A percentile compares a stretch with the other conserved stretches of the same genome.
These are phyloP conservation scores for Clarias batrachus DNA, from an alignment of 2,113 vertebrate genomes.

Conservation along the genomic window DNA sequence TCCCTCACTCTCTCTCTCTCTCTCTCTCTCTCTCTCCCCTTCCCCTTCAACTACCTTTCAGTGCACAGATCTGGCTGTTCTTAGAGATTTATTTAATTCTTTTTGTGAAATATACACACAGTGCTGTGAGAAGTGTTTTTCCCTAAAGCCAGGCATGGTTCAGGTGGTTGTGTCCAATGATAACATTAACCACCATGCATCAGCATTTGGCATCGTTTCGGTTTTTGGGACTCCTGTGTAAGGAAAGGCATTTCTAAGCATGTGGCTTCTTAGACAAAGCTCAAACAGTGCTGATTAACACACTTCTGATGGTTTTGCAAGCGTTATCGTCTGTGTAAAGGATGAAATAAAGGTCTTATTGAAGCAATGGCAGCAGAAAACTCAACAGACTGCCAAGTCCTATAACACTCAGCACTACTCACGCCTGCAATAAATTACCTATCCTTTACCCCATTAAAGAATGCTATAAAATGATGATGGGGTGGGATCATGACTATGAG, in stretches of 20 bases:
- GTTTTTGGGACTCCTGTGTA: background rate
- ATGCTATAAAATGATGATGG: constrained; percentile 5
- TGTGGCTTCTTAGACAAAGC: background rate
- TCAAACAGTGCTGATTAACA: background rate
- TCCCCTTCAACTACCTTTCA: background rate
- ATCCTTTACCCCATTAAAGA: constrained; percentile 7
- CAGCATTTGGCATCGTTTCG: constrained; percentile 12
- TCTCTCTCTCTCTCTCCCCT: background rate
- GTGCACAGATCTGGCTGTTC: constrained; percentile 5
- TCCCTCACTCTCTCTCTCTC: background rate
- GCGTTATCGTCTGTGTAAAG: background rate
- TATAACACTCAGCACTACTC: background rate
- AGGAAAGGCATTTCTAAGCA: constrained; percentile 23
- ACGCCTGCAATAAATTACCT: constrained; percentile 8
- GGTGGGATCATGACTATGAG: background rate
- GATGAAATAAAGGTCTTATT: background rate
- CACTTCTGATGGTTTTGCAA: constrained; percentile 22
- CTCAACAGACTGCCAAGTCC: constrained; percentile 12
- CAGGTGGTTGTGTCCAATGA: constrained; percentile 29
- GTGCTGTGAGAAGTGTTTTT: background rate
- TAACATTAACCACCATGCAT: constrained; percentile 22
- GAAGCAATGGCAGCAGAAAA: constrained; percentile 1
- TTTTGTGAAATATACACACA: background rate
- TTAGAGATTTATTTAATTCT: background rate
- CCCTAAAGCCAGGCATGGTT: constrained; percentile 4